Conservation (phyloP, 2,113 vertebrate species). For the Redunca redunca region DNA sequence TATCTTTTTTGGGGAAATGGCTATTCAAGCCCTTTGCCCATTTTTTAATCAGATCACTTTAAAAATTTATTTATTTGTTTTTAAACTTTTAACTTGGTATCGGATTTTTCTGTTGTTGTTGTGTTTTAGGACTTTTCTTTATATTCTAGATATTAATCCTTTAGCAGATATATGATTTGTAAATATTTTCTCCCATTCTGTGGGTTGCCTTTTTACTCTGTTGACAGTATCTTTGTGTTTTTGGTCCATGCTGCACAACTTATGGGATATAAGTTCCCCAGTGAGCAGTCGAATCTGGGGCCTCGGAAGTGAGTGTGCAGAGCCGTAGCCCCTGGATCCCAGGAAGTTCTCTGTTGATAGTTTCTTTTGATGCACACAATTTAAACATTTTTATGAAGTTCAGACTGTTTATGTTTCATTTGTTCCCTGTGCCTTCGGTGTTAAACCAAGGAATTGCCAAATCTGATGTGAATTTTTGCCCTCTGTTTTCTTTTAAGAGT, state of each 20-base stretch:
- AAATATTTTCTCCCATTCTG: not conserved
- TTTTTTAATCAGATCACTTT: not conserved
- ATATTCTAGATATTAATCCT: not conserved
- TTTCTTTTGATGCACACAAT: not conserved
- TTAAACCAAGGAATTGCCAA: not conserved
- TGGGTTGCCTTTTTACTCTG: not conserved
- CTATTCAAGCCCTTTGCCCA: not conserved
- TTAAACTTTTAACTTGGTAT: not conserved
- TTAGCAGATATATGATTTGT: not conserved
- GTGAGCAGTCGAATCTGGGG: not conserved
- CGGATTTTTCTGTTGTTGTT: not conserved
- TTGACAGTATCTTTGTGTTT: not conserved
- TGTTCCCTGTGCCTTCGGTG: not conserved
- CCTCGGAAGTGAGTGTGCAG: not conserved
- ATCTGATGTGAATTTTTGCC: not conserved
- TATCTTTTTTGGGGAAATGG: not conserved
- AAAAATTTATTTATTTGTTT: not conserved
- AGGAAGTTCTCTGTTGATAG: not conserved
- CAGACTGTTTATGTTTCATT: not conserved
- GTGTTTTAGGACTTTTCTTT: not conserved
- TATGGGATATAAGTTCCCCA: not conserved
- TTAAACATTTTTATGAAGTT: not conserved
- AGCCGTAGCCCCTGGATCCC: not conserved
- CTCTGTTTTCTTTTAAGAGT: not conserved
- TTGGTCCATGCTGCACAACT: not conserved